These are phyloP conservation scores for Nothocercus julius DNA, from an alignment of 2,113 vertebrate species.

Conservation along the genomic window DNA sequence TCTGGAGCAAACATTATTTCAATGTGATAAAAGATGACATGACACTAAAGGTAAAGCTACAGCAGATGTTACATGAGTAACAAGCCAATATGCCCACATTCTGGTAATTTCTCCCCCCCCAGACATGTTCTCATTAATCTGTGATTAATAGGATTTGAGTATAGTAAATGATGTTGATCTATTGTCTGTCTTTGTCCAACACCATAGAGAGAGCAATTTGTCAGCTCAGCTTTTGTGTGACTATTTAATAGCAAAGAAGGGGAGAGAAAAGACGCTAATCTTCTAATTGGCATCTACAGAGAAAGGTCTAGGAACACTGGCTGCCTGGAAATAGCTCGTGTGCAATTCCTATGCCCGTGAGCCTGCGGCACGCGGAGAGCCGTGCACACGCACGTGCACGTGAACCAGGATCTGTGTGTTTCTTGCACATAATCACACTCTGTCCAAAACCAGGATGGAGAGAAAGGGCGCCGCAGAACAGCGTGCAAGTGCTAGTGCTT, in stretches of 20 bases:
- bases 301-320: slow-evolving; percentile 75
- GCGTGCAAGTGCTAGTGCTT: slow-evolving; percentile 18
- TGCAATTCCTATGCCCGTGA: slow-evolving; percentile 78
- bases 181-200: slow-evolving; percentile 84
- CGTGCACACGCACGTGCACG: not conserved
- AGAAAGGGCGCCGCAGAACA: slow-evolving; percentile 6
- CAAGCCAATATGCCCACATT: slow-evolving; percentile 79
- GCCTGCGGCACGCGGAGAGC: not conserved
- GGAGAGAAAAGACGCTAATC: slow-evolving; percentile 82
- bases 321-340: slow-evolving; percentile 62
- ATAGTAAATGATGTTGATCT: slow-evolving; percentile 85
- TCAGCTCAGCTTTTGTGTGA: slow-evolving; percentile 84
- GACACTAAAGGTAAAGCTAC: slow-evolving; percentile 81
- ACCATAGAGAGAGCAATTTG: slow-evolving; percentile 82
- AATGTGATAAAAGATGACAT: slow-evolving; percentile 85
- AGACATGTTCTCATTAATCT: slow-evolving; percentile 86
- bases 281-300: slow-evolving; percentile 83
- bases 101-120: slow-evolving; percentile 81
- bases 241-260: slow-evolving; percentile 83
- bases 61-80: slow-evolving; percentile 84
- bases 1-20: slow-evolving; percentile 85
- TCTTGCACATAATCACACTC: not conserved
- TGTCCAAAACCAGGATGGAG: not conserved
- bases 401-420: slow-evolving; percentile 10
- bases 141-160: slow-evolving; percentile 85